phyloP scores from a whole-genome alignment of 2,888 invertebrate species.

The Stenodema calcarata region DNA sequence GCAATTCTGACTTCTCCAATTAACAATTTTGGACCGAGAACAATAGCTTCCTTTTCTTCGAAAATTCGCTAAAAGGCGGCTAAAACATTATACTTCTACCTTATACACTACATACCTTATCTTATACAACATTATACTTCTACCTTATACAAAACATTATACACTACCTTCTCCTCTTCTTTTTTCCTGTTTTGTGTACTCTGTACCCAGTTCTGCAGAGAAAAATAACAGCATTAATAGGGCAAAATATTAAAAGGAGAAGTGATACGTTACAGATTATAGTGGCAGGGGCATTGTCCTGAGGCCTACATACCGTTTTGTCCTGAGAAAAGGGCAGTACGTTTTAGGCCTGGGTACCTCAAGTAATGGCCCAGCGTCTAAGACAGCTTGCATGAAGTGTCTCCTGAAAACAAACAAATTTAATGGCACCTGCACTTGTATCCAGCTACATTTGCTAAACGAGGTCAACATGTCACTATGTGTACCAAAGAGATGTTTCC shows the following conservation, averaged over 20 bases:
- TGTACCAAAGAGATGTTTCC: neutral
- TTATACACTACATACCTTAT: too few species aligned
- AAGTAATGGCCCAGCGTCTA: constrained; percentile 14
- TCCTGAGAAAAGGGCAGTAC: constrained; percentile 6
- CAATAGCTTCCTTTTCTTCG: too few species aligned
- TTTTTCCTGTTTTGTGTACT: neutral
- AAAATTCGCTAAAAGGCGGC: too few species aligned
- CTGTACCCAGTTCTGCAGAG: neutral
- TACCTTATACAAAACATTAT: too few species aligned
- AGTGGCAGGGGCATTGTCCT: neutral
- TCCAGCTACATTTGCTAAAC: too few species aligned
- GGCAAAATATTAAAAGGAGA: neutral
- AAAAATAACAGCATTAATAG: neutral
- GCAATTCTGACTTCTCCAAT: too few species aligned
- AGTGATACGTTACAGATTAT: neutral
- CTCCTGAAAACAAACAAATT: constrained; percentile 18
- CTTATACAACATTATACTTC: too few species aligned
- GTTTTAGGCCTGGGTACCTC: constrained; percentile 28
- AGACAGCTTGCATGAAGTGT: neutral
- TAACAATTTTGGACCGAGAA: too few species aligned
- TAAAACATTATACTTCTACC: too few species aligned
- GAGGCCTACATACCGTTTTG: neutral
- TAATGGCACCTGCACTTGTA: neutral
- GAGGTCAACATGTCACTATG: neutral
- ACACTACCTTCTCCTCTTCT: neutral